Base-by-base conservation (phyloP, 2,888 invertebrate genomes). In the Myopa tessellatipennis region DNA sequence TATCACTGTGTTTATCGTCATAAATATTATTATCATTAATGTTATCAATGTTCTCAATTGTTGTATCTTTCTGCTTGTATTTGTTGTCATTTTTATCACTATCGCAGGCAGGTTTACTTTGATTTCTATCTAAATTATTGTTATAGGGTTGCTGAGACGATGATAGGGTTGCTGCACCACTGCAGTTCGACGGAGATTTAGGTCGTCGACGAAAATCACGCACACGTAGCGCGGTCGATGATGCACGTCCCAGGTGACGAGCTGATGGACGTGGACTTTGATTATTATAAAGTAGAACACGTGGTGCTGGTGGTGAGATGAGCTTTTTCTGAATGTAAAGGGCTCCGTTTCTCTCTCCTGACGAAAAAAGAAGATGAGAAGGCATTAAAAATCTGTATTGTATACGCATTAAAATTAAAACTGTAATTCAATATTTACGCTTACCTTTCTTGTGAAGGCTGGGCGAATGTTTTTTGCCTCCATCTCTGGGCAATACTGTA, bases 251-350 rank as follows among this genome's bases (percentile, higher is more conserved):
- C 68, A 84, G 80, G 55, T 75, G 75, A 18, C 75, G 75, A 60
- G 26, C 58, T 12, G 68, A 52, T 50, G 75, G 38, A 52, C 86
- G 82, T 52, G 87, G 88, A 80, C 88, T 88, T 78, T 85, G 85
- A 71, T 83, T 87, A 81, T 87, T 88, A 76, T 88, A 88, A 34
- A 88, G 81, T 61, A 88, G 82, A 18, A 88, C 87, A 40, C 88
- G 83, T 60, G 84, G 87, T 1, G 84, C 82, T 50, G 86, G 84
- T 40, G 88, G 84, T 68, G 86, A 81, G 36, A 60, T 36, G 38
- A 52, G 63, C 36, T 76, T 75, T n/a, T 68, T 68, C 36, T 61
- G 74, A 34, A 38, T n/a, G 8, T 16, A 60, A 10, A 55, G n/a
- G 18, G 8, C 72, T 58, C 50, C 73, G 38, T 18, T 61, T 36